phyloP scores from a whole-genome alignment of 2,113 vertebrate genomes.

The Pontoporia blainvillei region DNA sequence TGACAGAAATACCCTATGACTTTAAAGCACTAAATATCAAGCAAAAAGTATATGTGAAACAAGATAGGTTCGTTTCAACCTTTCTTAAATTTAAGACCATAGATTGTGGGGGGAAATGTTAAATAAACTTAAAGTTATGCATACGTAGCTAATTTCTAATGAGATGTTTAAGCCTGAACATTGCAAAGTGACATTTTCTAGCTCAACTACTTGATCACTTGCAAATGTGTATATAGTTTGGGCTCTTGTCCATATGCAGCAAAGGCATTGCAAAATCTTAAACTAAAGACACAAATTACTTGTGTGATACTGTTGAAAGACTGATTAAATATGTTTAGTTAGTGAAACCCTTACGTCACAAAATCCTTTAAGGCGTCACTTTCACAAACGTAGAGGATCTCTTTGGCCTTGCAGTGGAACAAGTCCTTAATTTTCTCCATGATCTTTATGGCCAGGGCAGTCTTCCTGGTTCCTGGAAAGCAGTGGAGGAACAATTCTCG shows the following conservation, averaged over 20 bases:
- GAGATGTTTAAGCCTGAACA: not conserved
- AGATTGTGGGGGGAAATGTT: not conserved
- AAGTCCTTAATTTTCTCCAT: conserved; percentile 72
- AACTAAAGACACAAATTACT: not conserved
- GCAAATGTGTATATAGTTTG: not conserved
- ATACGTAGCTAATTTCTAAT: not conserved
- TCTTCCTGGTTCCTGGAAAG: conserved; percentile 81
- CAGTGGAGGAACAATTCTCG: conserved; percentile 78
- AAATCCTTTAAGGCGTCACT: conserved; percentile 66
- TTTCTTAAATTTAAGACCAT: conserved; percentile 19
- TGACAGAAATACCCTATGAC: not conserved
- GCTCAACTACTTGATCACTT: not conserved
- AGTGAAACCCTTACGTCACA: conserved; percentile 70
- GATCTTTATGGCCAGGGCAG: conserved; percentile 71
- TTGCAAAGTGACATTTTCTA: not conserved
- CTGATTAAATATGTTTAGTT: not conserved
- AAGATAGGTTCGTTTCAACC: not conserved
- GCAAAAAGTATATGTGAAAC: conserved; percentile 7
- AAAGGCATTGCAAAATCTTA: not conserved
- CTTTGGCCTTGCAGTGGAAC: conserved; percentile 55
- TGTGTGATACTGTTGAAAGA: not conserved
- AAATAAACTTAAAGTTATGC: not conserved
- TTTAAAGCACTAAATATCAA: not conserved
- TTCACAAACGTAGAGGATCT: conserved; percentile 82
- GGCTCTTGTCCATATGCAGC: not conserved